Evolutionary conservation across 2,113 vertebrate species (phyloP), one percentile per base, ranked within the genome.

Genomic region (Saimiri boliviensis): DNA sequence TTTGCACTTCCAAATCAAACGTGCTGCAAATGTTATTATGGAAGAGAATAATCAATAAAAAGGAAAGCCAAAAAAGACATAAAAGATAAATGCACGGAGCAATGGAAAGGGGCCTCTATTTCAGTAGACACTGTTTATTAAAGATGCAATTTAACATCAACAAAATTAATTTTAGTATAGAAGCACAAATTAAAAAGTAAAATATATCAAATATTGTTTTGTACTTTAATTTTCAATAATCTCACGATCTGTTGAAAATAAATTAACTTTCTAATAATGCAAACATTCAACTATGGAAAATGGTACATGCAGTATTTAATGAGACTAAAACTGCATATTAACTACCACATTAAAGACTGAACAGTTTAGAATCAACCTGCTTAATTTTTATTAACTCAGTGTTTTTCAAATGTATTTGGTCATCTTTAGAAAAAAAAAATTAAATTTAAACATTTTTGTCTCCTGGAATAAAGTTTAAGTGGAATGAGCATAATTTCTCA

Each of bases 231-330:
- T 97, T 96, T 89, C 54, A 97, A 30, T 85, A 81, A 93, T 68
- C 54, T 95, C 52, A 86, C 0, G 1, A 79, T 93, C 79, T 88
- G 25, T 37, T 96, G 42, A 35, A 96, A 95, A 94, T 95, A 91
- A 96, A 94, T 97, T 97, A 96, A 94, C 86, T 93, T 97, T 86
- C 63, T 89, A 97, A 91, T 49, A 92, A 94, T 76, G 56, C 14
- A 93, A 95, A 97, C 82, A 56, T 19, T 92, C 32, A 96, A 82
- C 56, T 87, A 21, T 45, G 32, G 54, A 77, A 96, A 97, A 91
- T 37, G 45, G 70, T 68, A 0, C 35, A 90, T 82, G 27, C 1
- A 83, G 25, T 56, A 89, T 71, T 85, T 86, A 91, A 83, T 86
- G 82, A 86, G 54, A 89, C 35, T 14, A 25, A 94, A 96, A 87